phyloP scores from a whole-genome alignment of 2,797 vertebrate genomes.

The Choloepus didactylus region DNA sequence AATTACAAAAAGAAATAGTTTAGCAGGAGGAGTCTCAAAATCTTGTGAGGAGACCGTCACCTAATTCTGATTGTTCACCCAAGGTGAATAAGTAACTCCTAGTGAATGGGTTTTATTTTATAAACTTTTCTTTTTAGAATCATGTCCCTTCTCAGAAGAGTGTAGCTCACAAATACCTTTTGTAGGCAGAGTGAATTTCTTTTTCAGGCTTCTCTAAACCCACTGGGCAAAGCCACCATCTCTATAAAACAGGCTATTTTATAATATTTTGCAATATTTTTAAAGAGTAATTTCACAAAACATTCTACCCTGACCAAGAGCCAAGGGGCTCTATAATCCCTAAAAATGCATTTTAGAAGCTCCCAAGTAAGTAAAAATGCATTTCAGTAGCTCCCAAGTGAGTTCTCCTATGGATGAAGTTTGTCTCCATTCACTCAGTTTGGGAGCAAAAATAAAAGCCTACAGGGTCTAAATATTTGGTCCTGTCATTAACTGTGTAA shows the following conservation, averaged over 20 bases:
- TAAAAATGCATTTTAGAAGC: slow-evolving; percentile 8
- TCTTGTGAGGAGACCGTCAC: not conserved
- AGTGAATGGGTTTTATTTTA: not conserved
- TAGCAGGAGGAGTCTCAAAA: not conserved
- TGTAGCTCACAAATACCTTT: not conserved
- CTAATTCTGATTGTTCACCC: not conserved
- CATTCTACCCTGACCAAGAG: not conserved
- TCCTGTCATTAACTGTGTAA: not conserved
- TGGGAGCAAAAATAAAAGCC: slow-evolving; percentile 46
- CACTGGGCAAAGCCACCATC: not conserved
- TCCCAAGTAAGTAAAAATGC: not conserved
- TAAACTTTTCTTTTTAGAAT: slow-evolving; percentile 4
- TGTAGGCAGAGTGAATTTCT: not conserved
- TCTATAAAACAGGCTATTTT: not conserved
- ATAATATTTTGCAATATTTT: not conserved
- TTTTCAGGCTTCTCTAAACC: not conserved
- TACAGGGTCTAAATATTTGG: not conserved
- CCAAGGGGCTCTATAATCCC: not conserved
- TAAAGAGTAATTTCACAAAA: not conserved
- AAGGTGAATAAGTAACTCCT: slow-evolving; percentile 9
- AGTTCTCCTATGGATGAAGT: not conserved
- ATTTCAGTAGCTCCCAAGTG: slow-evolving; percentile 11
- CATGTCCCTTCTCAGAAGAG: not conserved
- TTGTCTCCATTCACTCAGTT: not conserved
- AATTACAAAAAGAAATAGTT: not conserved